Conservation (phyloP, 2,888 invertebrate species). For the Masnerella sp. region DNA sequence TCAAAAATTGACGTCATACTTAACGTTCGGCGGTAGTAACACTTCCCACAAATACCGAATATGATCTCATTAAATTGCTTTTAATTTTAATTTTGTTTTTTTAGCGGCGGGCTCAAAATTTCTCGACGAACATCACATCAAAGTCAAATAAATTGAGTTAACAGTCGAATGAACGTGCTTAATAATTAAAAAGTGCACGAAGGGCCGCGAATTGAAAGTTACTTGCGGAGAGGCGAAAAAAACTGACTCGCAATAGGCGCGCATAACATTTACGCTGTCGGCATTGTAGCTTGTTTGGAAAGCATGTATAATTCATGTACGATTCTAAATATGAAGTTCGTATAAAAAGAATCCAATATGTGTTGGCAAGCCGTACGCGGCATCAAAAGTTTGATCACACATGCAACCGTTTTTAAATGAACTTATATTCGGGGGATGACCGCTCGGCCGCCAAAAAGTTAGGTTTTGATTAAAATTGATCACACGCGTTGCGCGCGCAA, state of each 20-base stretch:
- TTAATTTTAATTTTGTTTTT: no score
- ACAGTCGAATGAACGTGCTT: no score
- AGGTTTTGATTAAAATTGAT: conserved; percentile 38
- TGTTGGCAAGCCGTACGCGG: conserved; percentile 16
- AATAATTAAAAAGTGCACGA: conserved; percentile 10
- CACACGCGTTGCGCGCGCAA: conserved; percentile 25
- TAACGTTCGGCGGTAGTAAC: no score
- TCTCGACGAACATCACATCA: no score
- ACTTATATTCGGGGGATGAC: no score
- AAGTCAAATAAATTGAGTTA: no score
- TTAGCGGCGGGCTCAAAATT: no score
- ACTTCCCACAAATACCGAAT: no score
- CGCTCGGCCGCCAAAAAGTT: conserved; percentile 31
- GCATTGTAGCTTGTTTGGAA: conserved; percentile 1
- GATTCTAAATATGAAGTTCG: conserved; percentile 35
- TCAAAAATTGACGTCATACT: no score
- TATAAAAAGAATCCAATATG: conserved; percentile 38
- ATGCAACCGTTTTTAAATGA: conserved; percentile 44
- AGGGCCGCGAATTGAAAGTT: neutral
- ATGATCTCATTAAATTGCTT: no score
- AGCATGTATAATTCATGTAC: conserved; percentile 36
- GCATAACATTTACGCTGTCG: conserved; percentile 20
- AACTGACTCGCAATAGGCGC: conserved; percentile 1
- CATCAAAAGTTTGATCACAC: no score
- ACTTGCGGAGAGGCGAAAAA: no score